Base-by-base conservation (phyloP, 1,140 invertebrate species). In the Penaeus chinensis region DNA sequence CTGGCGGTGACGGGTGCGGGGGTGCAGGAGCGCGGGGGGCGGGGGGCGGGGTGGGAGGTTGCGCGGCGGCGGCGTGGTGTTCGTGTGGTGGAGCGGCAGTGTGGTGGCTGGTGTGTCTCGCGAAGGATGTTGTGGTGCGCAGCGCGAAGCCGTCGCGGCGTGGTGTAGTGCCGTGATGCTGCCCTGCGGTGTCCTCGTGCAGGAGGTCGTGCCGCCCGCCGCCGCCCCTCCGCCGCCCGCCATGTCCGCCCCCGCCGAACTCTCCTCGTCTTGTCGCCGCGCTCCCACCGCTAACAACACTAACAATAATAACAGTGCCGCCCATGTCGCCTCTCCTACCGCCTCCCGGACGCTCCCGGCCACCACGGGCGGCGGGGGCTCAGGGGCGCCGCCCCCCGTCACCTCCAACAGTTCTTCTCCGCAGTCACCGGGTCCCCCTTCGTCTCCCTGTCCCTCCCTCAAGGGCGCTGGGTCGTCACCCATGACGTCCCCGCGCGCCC, bases 61-160 rank as follows among this genome's bases (percentile, higher is more conserved):
- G 66, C 66, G 32, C 66, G 24, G 42, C 13, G 69, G 71, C 27
- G 60, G 71, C 27, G 24, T 32, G 60, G 20, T 42, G 11, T 42
- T 19, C 62, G 47, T 13, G 24, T 37, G 82, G 19, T 32, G 32
- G 66, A 32, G n/a, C 74, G 84, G 62, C 84, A 85, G 84, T 85
- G 84, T 85, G 84, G 74, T 85, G 84, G 60, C 20, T 61, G 42
- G 74, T 61, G 84, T 76, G 61, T 24, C 76, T 74, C 74, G 84
- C 24, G 84, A 60, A 85, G 76, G 84, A 85, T 85, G 84, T 79
- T 62, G 74, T 32, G 74, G 76, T 37, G 32, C 42, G 84, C 60
- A 19, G 84, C 61, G 69, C 74, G 84, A 27, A 27, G 60, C 61
- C 78, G 74, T 65, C 71, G 84, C 84, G 84, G 84, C 84, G 84